phyloP scores from a whole-genome alignment of 2,113 vertebrate species.

The Aplodontia rufa region DNA sequence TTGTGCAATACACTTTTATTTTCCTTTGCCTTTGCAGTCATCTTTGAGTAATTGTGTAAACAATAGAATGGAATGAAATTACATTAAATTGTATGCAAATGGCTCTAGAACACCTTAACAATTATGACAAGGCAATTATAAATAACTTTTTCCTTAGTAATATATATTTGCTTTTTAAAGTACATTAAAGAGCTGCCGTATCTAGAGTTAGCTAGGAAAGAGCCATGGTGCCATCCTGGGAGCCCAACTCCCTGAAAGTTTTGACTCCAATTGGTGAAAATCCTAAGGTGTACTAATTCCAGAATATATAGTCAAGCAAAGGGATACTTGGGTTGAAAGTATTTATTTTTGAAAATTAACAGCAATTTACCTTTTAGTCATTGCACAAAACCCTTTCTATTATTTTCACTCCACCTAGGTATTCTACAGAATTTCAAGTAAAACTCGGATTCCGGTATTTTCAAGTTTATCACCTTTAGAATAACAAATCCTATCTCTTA shows the following conservation, averaged over 20 bases:
- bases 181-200: constrained; percentile 87
- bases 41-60: constrained; percentile 89
- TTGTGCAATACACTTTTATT: constrained; percentile 88
- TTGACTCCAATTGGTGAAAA: constrained; percentile 76
- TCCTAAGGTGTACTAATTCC: constrained; percentile 81
- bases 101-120: constrained; percentile 87
- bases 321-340: constrained; percentile 78
- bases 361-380: constrained; percentile 80
- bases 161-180: constrained; percentile 87
- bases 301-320: constrained; percentile 80
- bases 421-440: constrained; percentile 85
- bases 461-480: constrained; percentile 83
- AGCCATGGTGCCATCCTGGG: constrained; percentile 80
- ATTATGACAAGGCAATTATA: constrained; percentile 90
- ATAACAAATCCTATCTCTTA: constrained; percentile 71
- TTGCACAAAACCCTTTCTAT: constrained; percentile 86
- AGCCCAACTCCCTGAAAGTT: constrained; percentile 70
- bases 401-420: constrained; percentile 77
- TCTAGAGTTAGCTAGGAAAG: constrained; percentile 87
- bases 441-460: constrained; percentile 81
- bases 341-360: constrained; percentile 78
- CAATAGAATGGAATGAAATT: constrained; percentile 89
- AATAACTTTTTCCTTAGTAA: constrained; percentile 88
- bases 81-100: constrained; percentile 87
- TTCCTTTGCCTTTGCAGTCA: constrained; percentile 87